A percentile compares a stretch with the other conserved stretches of the same genome.
phyloP scores from a whole-genome alignment of 2,113 vertebrate genomes.

The Notothenia rossii region DNA sequence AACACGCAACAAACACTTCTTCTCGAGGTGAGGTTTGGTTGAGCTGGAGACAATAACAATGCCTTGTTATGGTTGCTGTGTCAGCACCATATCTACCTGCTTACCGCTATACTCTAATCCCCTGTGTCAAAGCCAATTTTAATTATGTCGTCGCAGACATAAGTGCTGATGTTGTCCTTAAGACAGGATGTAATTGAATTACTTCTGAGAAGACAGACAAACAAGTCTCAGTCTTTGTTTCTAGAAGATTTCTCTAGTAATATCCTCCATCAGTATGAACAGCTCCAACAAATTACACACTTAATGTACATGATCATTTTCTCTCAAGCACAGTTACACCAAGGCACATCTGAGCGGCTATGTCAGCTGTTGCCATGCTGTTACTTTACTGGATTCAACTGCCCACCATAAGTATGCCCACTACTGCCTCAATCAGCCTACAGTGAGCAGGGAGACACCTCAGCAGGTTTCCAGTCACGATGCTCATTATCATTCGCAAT shows the following conservation, averaged over 20 bases:
- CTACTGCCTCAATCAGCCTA: constrained; percentile 10
- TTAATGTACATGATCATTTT: not conserved
- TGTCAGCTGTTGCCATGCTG: constrained; percentile 23
- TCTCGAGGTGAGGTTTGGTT: constrained; percentile 5
- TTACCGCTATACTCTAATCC: constrained; percentile 55
- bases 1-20: not conserved
- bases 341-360: not conserved
- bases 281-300: constrained; percentile 6
- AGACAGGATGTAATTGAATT: constrained; percentile 64
- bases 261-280: constrained; percentile 6
- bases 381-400: constrained; percentile 5
- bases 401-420: not conserved
- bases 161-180: constrained; percentile 62
- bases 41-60: constrained; percentile 40
- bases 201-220: constrained; percentile 52
- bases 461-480: constrained; percentile 45
- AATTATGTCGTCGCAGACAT: constrained; percentile 61
- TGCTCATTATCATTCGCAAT: constrained; percentile 59
- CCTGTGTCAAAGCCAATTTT: constrained; percentile 51
- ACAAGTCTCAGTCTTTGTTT: constrained; percentile 40
- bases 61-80: constrained; percentile 36
- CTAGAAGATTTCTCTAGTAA: not conserved
- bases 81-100: constrained; percentile 49
- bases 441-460: constrained; percentile 15
- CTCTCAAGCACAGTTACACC: not conserved